phyloP scores from a whole-genome alignment of 2,113 vertebrate species.

The Platycercus adscitus region DNA sequence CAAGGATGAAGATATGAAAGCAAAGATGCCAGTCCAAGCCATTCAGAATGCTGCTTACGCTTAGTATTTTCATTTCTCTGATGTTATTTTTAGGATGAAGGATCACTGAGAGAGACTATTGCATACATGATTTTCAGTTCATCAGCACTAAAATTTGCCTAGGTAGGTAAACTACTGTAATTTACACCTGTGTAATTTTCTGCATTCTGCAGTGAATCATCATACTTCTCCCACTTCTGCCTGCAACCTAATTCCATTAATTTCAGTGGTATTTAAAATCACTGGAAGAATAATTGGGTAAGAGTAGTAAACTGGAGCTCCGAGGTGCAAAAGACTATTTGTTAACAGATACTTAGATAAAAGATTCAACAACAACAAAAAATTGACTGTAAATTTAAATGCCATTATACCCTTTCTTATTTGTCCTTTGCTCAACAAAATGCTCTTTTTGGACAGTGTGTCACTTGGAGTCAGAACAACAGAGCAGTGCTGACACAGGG shows the following conservation, averaged over 20 bases:
- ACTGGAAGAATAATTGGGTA: neutral
- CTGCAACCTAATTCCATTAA: neutral
- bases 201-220: neutral
- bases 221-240: neutral
- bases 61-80: neutral
- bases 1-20: neutral
- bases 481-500: accelerated
- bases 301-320: neutral
- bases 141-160: neutral
- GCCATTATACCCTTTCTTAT: neutral
- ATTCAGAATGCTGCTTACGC: neutral
- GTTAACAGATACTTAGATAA: neutral
- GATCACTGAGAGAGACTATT: neutral
- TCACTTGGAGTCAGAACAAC: neutral
- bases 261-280: neutral
- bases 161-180: neutral
- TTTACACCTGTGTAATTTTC: neutral
- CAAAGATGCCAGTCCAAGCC: neutral
- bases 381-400: neutral
- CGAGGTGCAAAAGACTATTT: neutral
- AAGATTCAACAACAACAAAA: neutral
- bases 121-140: neutral
- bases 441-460: neutral
- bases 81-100: neutral
- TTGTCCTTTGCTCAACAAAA: neutral